phyloP scores from a whole-genome alignment of 2,888 invertebrate species.

The Athripsodes cinereus region DNA sequence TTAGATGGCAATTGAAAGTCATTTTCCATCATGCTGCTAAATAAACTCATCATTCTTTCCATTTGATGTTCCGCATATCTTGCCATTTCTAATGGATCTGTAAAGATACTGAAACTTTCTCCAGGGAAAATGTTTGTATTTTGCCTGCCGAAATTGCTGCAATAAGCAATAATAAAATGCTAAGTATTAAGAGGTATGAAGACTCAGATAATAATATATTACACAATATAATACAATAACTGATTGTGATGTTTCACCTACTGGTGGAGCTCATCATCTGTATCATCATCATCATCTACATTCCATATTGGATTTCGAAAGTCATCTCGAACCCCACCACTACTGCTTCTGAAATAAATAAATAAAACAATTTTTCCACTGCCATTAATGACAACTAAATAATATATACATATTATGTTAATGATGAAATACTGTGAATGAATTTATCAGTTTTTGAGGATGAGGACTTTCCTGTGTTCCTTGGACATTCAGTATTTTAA shows the following conservation, averaged over 20 bases:
- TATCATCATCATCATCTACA: constrained; percentile 23
- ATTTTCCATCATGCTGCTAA: constrained; percentile 32
- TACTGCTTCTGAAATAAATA: constrained; percentile 11
- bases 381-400: background rate
- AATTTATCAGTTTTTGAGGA: too few relatives aligned
- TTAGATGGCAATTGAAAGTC: background rate
- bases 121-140: constrained; percentile 3
- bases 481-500: too few relatives aligned
- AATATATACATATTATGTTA: background rate
- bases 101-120: constrained; percentile 38
- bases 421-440: too few relatives aligned
- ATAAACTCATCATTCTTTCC: constrained; percentile 41
- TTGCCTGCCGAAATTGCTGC: constrained; percentile 3
- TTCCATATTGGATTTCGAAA: constrained; percentile 25
- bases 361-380: background rate
- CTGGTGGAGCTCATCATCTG: constrained; percentile 24
- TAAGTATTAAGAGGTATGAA: background rate
- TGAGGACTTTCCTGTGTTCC: too few relatives aligned
- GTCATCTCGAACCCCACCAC: constrained; percentile 13
- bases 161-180: background rate
- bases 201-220: too few relatives aligned
- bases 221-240: too few relatives aligned
- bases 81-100: constrained; percentile 48
- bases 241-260: constrained; percentile 9
- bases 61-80: constrained; percentile 48